Conservation (phyloP, 2,113 vertebrate species). For the Oreotrochilus melanogaster region DNA sequence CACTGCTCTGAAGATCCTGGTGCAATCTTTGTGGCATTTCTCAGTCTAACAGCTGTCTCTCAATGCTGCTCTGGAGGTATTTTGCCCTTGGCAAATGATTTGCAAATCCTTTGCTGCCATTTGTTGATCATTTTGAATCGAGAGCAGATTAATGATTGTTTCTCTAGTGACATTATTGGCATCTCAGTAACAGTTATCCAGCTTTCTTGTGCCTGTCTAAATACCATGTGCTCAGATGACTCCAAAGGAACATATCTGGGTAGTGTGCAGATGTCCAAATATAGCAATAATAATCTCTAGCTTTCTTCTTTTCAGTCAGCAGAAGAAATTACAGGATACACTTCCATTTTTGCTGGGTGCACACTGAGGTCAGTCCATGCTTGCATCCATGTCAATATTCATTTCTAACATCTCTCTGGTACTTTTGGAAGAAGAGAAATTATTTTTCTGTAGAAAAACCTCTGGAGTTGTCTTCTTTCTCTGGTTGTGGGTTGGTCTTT, state of each 20-base stretch:
- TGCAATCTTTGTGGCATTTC: neutral
- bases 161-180: neutral
- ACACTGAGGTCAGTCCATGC: neutral
- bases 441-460: neutral
- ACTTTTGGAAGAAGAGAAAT: neutral
- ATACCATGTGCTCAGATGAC: neutral
- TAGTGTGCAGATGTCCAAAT: neutral
- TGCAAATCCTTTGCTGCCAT: neutral
- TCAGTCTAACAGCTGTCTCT: neutral
- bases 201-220: neutral
- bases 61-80: neutral
- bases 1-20: neutral
- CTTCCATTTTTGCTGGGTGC: neutral
- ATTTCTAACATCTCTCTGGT: neutral
- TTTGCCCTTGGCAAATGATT: slow-evolving; percentile 15
- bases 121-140: neutral
- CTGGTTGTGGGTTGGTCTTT: neutral
- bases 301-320: slow-evolving; percentile 14
- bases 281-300: neutral
- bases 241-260: neutral
- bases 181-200: neutral
- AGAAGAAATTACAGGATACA: neutral
- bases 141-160: neutral
- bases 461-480: neutral
- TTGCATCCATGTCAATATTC: neutral